phyloP scores from a whole-genome alignment of 2,113 vertebrate species.

The Urocitellus parryii region DNA sequence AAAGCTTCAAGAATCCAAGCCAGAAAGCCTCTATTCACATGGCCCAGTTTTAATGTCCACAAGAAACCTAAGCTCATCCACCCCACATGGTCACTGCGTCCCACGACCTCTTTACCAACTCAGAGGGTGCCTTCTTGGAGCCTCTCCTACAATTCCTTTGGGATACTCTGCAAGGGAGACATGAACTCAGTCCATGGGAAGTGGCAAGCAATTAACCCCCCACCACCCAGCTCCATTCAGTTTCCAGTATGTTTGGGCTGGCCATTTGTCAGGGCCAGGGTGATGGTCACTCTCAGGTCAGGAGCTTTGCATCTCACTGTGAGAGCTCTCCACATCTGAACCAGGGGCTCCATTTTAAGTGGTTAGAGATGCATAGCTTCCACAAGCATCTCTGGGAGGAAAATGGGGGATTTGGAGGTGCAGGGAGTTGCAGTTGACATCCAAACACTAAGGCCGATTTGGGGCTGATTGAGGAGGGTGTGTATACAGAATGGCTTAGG shows the following conservation, averaged over 20 bases:
- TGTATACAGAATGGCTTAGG: background rate
- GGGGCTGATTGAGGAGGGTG: background rate
- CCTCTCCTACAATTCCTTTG: slow-evolving; percentile 44
- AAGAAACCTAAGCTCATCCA: slow-evolving; percentile 12
- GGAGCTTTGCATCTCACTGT: slow-evolving; percentile 51
- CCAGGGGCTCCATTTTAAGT: slow-evolving; percentile 58
- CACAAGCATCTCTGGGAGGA: slow-evolving; percentile 33
- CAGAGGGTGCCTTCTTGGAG: slow-evolving; percentile 34
- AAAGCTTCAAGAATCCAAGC: background rate
- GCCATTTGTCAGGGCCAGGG: slow-evolving; percentile 32
- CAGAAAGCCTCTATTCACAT: background rate
- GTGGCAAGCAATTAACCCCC: slow-evolving; percentile 15
- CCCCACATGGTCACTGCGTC: background rate
- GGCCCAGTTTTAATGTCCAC: background rate
- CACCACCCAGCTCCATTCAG: background rate
- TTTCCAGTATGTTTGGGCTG: slow-evolving; percentile 53
- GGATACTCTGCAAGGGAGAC: slow-evolving; percentile 66
- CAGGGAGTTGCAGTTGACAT: slow-evolving; percentile 2
- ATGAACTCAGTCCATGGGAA: slow-evolving; percentile 55
- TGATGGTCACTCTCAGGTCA: slow-evolving; percentile 41
- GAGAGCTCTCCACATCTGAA: background rate
- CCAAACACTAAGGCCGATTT: background rate
- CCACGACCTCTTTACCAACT: background rate
- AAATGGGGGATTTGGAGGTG: slow-evolving; percentile 9
- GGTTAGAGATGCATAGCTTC: slow-evolving; percentile 47